Conservation (phyloP, 1,140 invertebrate genomes). For the Eulimnadia texana region DNA sequence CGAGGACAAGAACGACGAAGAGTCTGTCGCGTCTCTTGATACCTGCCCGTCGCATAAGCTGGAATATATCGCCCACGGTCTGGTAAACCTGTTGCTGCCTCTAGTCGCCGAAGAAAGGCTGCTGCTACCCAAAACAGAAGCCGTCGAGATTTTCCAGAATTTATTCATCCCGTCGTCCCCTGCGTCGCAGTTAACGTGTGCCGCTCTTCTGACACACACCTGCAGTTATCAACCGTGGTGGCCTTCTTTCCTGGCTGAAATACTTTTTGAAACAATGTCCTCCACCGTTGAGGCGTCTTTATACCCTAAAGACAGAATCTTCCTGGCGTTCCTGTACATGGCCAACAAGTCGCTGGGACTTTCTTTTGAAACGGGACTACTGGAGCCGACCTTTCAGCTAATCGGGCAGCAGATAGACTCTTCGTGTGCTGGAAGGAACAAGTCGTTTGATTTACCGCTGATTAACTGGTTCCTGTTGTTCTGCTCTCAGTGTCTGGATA, state of each 20-base stretch:
- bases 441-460: conserved; percentile 40
- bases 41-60: conserved; percentile 52
- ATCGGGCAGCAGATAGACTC: conserved; percentile 32
- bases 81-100: conserved; percentile 58
- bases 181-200: conserved; percentile 51
- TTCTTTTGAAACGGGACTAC: conserved; percentile 22
- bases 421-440: conserved; percentile 16
- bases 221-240: conserved; percentile 69
- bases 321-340: conserved; percentile 71
- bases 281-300: conserved; percentile 51
- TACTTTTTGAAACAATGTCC: conserved; percentile 59
- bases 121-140: conserved; percentile 25
- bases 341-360: conserved; percentile 54
- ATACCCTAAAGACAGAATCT: conserved; percentile 74
- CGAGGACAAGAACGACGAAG: conserved; percentile 14
- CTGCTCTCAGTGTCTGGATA: conserved; percentile 54
- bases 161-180: conserved; percentile 44
- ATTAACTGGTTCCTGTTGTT: conserved; percentile 67
- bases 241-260: conserved; percentile 71
- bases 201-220: conserved; percentile 59
- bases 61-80: conserved; percentile 55
- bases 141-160: conserved; percentile 53
- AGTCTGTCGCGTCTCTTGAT: conserved; percentile 30
- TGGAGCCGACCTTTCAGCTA: conserved; percentile 31
- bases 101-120: conserved; percentile 17